Conservation (phyloP, 2,888 invertebrate genomes). For the Temnothorax ravouxi region DNA sequence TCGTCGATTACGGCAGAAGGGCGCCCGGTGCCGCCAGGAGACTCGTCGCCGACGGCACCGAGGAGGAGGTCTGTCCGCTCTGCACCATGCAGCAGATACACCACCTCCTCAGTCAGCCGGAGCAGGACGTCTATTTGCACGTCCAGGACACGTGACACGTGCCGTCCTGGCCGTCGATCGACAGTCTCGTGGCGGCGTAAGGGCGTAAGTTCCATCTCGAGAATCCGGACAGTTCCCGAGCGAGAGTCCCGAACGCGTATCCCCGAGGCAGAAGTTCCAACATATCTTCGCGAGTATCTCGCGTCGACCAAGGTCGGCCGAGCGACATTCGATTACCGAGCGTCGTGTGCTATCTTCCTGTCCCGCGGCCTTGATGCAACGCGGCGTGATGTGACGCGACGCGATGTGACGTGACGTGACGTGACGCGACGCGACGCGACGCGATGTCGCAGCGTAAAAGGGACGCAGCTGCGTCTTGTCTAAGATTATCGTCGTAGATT, state of each 20-base stretch:
- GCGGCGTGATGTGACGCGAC: background rate
- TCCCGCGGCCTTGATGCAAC: slow-evolving; percentile 27
- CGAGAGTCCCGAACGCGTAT: slow-evolving; percentile 35
- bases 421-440: background rate
- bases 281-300: slow-evolving; percentile 70
- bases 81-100: slow-evolving; percentile 84
- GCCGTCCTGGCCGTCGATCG: slow-evolving; percentile 52
- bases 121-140: slow-evolving; percentile 77
- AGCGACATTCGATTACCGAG: slow-evolving; percentile 50
- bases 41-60: slow-evolving; percentile 75
- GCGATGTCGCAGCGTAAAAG: slow-evolving; percentile 40
- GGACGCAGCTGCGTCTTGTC: slow-evolving; percentile 56
- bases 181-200: slow-evolving; percentile 51
- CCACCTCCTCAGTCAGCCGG: slow-evolving; percentile 80
- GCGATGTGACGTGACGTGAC: background rate
- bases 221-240: slow-evolving; percentile 1
- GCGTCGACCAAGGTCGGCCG: slow-evolving; percentile 59
- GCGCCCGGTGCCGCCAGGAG: slow-evolving; percentile 77
- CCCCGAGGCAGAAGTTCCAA: slow-evolving; percentile 55
- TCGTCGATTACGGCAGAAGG: slow-evolving; percentile 75
- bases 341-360: slow-evolving; percentile 41
- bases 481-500: slow-evolving; percentile 55
- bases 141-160: slow-evolving; percentile 76
- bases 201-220: background rate
- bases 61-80: slow-evolving; percentile 83